A percentile compares a stretch with the other conserved stretches of the same genome.
Evolutionary conservation across 2,888 invertebrate species (phyloP).

Genomic region (Molorchus minor): DNA sequence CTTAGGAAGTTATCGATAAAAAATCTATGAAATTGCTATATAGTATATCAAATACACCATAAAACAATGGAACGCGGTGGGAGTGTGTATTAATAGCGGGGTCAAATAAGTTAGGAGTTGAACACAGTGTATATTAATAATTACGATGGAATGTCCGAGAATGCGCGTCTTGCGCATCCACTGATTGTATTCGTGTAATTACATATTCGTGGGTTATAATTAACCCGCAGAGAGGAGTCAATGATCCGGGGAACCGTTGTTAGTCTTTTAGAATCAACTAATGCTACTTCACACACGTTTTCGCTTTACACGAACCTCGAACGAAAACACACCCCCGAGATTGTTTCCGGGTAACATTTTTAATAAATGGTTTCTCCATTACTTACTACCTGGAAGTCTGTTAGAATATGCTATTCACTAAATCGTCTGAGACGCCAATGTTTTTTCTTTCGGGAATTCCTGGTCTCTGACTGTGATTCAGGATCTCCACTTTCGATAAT

Average conservation of each 20-base stretch:
- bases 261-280: conserved; percentile 39
- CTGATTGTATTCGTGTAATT: conserved; percentile 63
- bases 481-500: too few relatives aligned
- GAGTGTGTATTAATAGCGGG: conserved; percentile 51
- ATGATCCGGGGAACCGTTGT: conserved; percentile 54
- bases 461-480: too few relatives aligned
- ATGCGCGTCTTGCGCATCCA: conserved; percentile 56
- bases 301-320: conserved; percentile 12
- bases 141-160: conserved; percentile 55
- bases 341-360: conserved; percentile 10
- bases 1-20: conserved; percentile 42
- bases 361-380: too few relatives aligned
- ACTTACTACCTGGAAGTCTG: too few relatives aligned
- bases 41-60: conserved; percentile 42
- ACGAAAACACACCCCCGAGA: conserved; percentile 39
- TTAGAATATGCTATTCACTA: too few relatives aligned
- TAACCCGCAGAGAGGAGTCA: conserved; percentile 59
- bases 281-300: conserved; percentile 38
- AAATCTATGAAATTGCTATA: conserved; percentile 40
- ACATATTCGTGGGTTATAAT: conserved; percentile 63
- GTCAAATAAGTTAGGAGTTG: conserved; percentile 47
- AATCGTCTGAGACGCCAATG: too few relatives aligned
- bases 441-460: too few relatives aligned
- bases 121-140: conserved; percentile 52
- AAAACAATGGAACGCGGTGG: conserved; percentile 49